Percentiles rank a stretch among this genome's conserved stretches.
Evolutionary conservation across 2,113 vertebrate genomes (phyloP).

Genomic region (Lathamus discolor): DNA sequence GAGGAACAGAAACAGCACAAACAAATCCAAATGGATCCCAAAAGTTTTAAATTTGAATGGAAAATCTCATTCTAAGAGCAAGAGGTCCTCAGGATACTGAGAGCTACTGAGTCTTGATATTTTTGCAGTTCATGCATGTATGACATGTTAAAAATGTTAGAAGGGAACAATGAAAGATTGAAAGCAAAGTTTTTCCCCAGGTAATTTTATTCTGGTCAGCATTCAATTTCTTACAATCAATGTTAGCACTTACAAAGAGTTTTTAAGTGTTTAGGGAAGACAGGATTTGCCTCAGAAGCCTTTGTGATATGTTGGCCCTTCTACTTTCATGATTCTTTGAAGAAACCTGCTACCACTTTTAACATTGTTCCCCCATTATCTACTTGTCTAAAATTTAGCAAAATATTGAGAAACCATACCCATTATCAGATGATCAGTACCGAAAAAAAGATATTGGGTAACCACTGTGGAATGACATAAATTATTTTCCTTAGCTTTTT

Average conservation of each 20-base stretch:
- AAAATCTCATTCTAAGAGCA: background rate
- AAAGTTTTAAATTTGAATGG: background rate
- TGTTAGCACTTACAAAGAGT: slow-evolving; percentile 14
- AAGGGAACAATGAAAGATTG: slow-evolving; percentile 20
- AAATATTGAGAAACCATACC: background rate
- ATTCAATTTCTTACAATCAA: slow-evolving; percentile 4
- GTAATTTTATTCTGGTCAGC: slow-evolving; percentile 22
- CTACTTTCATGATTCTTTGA: background rate
- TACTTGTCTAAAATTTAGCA: background rate
- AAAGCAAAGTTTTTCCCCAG: slow-evolving; percentile 6
- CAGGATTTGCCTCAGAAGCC: background rate
- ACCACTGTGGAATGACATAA: background rate
- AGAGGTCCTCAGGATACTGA: background rate
- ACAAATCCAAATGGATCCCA: background rate
- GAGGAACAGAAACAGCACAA: background rate
- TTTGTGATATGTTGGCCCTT: background rate
- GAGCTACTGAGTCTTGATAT: background rate
- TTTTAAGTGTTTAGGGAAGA: slow-evolving; percentile 21
- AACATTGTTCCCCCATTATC: background rate
- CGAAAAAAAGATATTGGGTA: background rate
- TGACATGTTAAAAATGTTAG: slow-evolving; percentile 35
- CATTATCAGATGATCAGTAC: background rate
- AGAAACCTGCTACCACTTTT: background rate
- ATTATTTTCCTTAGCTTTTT: background rate
- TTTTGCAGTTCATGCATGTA: background rate